Base-by-base conservation (phyloP, 1,140 invertebrate species). In the Aphis craccivora region DNA sequence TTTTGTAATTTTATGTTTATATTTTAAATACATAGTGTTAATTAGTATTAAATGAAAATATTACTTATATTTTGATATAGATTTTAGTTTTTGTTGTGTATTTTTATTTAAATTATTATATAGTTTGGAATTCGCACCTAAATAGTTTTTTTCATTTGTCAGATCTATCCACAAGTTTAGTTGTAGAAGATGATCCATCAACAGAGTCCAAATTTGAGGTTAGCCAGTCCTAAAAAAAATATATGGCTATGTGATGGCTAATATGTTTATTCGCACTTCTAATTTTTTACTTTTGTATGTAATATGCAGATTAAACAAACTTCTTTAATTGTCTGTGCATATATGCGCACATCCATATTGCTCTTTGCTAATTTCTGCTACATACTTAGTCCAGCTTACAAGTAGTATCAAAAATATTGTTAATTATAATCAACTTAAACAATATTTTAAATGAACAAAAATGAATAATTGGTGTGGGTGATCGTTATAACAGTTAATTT, bases 101-200 rank as follows among this genome's bases (percentile, higher is more conserved):
- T 76, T 92, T 92, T 51, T 83, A 30, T 83, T 55, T 48, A 67
- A 81, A 81, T 83, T 7, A 35, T 92, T 83, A 83, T 86, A n/a
- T 83, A 93, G 81, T 55, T 53, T 9, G 55, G 81, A 86, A 93
- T 84, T 93, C 18, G 91, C 81, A 84, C 81, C 91, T 93, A 93
- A 93, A 92, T 86, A 93, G 91, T 93, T 83, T 93, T 93, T 93
- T 93, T 93, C 81, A n/a, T 93, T 93, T 93, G 25, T 93, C 48
- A 93, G 91, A 93, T 93, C 53, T 93, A 93, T 84, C 67, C 45
- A 93, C 91, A 93, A 93, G 91, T 93, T 84, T 93, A 93, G 81
- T 93, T 86, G 48, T 93, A 93, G 91, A 93, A 93, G 91, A 93
- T 84, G 91, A 93, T 93, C 76, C 91, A 93, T 55, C 91, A 20